Conservation (phyloP, 2,888 invertebrate genomes). For the Auanema sp. region DNA sequence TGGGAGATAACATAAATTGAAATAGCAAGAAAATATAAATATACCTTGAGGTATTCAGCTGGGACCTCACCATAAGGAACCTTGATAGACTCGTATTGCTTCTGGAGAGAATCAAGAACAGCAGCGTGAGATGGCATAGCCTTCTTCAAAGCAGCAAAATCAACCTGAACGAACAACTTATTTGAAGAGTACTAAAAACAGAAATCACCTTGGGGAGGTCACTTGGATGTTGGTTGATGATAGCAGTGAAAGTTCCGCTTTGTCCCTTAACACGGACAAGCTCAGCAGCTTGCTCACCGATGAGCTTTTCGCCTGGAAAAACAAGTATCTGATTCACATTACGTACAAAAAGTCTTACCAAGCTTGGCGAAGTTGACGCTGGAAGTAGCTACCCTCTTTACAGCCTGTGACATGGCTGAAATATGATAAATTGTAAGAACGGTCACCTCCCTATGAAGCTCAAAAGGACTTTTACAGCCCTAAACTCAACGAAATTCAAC, state of each 20-base stretch:
- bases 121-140: conserved; percentile 58
- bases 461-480: too few relatives aligned
- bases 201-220: conserved; percentile 56
- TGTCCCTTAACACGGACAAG: conserved; percentile 58
- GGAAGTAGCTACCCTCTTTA: conserved; percentile 59
- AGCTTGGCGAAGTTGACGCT: conserved; percentile 62
- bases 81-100: conserved; percentile 62
- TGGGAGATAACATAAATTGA: background rate
- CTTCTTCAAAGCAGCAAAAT: conserved; percentile 63
- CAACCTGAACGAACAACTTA: conserved; percentile 31
- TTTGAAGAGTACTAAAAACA: background rate
- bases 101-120: conserved; percentile 59
- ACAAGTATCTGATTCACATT: background rate
- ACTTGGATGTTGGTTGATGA: conserved; percentile 55
- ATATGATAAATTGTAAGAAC: background rate
- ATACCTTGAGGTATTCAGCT: conserved; percentile 45
- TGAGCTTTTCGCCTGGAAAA: conserved; percentile 26
- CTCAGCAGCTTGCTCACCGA: conserved; percentile 55
- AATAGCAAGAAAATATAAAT: conserved; percentile 10
- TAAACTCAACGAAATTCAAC: too few relatives aligned
- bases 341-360: conserved; percentile 18
- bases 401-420: conserved; percentile 55
- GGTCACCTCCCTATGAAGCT: background rate
- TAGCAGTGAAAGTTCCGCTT: conserved; percentile 53
- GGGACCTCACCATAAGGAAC: conserved; percentile 62